Base-by-base conservation (phyloP, 2,113 vertebrate species). In the Synchiropus splendidus region DNA sequence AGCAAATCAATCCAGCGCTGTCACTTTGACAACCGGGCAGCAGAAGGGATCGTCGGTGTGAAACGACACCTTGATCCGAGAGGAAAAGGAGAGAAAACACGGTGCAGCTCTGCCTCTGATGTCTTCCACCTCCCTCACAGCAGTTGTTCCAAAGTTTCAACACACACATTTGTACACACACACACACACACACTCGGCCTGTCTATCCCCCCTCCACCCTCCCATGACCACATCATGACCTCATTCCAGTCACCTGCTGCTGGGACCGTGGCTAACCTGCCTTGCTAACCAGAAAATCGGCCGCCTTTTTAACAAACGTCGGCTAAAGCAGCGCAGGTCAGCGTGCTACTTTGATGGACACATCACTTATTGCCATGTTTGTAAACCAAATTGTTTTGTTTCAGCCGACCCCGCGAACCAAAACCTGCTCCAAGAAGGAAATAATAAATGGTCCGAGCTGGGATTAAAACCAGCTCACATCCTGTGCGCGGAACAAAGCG, bases 231-330 rank as follows among this genome's bases (percentile, higher is more conserved):
- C 61, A 72, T 83, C 67, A 67, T 83, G 82, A 84, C 77, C 79
- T 81, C 83, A 78, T 71, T 70, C 65, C 64, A 81, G 74, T 86
- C 83, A 86, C 85, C 85, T 86, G 85, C 83, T 83, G 78, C 72
- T 76, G 76, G 54, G 64, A 81, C 80, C 81, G 77, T 72, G 67
- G 64, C 61, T 82, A 83, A 86, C 81, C 80, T 75, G 72, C 62
- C 75, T 75, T 74, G 58, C 67, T 13, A 48, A 70, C 72, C 74
- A 70, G 71, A 78, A 81, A 85, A 83, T 79, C 59, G 46, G 66
- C 68, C 68, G 72, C 63, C 77, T 61, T 75, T 74, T 51, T 58
- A 56, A 72, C 48, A n/a, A n/a, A n/a, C n/a, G 47, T 70, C 70
- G 60, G 52, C 48, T 15, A 55, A 72, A 70, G 62, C 54, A 5